These are phyloP conservation scores for Spodoptera littoralis DNA, from an alignment of 2,888 invertebrate genomes.

Conservation along the genomic window DNA sequence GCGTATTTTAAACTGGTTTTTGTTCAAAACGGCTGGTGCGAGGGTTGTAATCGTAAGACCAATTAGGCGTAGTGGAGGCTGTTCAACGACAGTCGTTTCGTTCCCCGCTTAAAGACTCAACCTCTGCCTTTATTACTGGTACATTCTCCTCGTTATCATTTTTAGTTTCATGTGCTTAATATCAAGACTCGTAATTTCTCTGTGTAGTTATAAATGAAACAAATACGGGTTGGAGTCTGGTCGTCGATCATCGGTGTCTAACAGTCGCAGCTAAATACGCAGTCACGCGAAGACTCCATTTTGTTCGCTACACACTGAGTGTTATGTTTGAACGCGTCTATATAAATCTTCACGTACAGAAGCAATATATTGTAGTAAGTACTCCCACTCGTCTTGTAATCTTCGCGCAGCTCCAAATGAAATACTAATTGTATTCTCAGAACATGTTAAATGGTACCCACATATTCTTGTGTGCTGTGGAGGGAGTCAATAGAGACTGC, in stretches of 20 bases:
- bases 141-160: conserved; percentile 62
- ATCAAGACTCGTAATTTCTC: conserved; percentile 44
- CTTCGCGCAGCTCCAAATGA: conserved; percentile 67
- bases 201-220: conserved; percentile 21
- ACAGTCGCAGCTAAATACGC: conserved; percentile 22
- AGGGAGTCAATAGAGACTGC: conserved; percentile 61
- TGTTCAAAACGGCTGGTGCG: conserved; percentile 50
- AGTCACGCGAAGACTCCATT: conserved; percentile 61
- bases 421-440: conserved; percentile 72
- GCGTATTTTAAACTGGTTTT: conserved; percentile 64
- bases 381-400: conserved; percentile 66
- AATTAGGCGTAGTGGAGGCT: conserved; percentile 70
- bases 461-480: conserved; percentile 48
- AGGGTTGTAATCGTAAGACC: conserved; percentile 70
- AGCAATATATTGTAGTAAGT: conserved; percentile 64
- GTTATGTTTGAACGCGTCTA: conserved; percentile 49
- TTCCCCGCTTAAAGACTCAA: conserved; percentile 68
- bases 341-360: conserved; percentile 61
- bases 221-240: conserved; percentile 31
- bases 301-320: conserved; percentile 48
- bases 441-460: conserved; percentile 60
- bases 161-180: conserved; percentile 50
- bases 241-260: conserved; percentile 42
- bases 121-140: conserved; percentile 67
- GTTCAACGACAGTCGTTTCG: conserved; percentile 66